Conservation (phyloP, 2,888 invertebrate species). For the Ashinkailepas kermadecensis region DNA sequence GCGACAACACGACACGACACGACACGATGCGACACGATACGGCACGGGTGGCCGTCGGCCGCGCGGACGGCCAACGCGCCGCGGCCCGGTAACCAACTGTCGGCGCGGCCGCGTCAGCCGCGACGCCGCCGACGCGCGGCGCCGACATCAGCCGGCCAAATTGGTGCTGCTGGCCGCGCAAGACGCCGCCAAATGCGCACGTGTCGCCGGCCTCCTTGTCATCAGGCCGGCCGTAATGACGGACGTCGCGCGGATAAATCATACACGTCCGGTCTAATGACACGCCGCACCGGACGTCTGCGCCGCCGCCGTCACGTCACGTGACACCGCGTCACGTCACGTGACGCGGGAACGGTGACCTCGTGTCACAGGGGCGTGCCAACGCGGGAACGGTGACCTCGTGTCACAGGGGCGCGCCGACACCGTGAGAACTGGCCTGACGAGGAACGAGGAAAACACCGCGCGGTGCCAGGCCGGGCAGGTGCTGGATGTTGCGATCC, state of each 20-base stretch:
- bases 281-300: too few species aligned
- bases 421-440: too few species aligned
- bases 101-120: background rate
- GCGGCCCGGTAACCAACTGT: background rate
- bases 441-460: too few species aligned
- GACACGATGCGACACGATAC: background rate
- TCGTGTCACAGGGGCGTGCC: too few species aligned
- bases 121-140: background rate
- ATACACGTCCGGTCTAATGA: background rate
- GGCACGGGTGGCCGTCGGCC: background rate
- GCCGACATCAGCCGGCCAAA: background rate
- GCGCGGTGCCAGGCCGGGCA: too few species aligned
- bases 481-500: too few species aligned
- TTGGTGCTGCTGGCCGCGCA: conserved; percentile 7
- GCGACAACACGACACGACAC: background rate
- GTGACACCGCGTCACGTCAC: too few species aligned
- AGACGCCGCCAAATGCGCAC: conserved; percentile 10
- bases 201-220: background rate
- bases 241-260: background rate
- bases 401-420: too few species aligned
- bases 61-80: background rate
- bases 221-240: background rate
- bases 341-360: too few species aligned
- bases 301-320: too few species aligned
- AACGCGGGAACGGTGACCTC: too few species aligned